Percentiles rank a stretch among this genome's conserved stretches.
These are phyloP conservation scores for Antigone vipio DNA, from an alignment of 2,113 vertebrate genomes.

Conservation along the genomic window DNA sequence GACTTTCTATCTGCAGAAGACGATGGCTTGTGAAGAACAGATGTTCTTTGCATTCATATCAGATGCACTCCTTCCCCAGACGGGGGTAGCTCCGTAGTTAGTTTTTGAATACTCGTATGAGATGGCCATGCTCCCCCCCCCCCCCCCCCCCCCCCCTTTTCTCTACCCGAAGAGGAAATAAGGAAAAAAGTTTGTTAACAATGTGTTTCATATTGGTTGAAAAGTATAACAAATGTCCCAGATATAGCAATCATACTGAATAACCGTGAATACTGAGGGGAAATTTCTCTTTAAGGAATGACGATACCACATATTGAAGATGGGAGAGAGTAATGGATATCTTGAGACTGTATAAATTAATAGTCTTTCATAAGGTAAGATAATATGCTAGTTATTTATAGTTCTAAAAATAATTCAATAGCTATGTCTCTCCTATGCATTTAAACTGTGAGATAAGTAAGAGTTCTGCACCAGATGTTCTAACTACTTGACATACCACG, in stretches of 20 bases:
- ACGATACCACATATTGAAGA: background rate
- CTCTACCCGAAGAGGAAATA: background rate
- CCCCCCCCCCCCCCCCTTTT: rapidly evolving
- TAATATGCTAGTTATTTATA: background rate
- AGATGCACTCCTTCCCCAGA: background rate
- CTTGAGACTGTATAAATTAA: background rate
- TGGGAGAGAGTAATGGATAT: background rate
- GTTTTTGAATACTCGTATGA: background rate
- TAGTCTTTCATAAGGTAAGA: background rate
- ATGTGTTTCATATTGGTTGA: background rate
- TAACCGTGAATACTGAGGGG: background rate
- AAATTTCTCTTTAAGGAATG: background rate
- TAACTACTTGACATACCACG: rapidly evolving
- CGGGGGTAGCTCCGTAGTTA: rapidly evolving
- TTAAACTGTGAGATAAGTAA: background rate
- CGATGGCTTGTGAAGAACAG: background rate
- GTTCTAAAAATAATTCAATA: background rate
- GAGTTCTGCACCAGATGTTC: background rate
- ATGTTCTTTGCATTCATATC: background rate
- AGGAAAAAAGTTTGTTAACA: background rate
- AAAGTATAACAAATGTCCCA: background rate
- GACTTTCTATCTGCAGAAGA: background rate
- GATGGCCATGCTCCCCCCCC: rapidly evolving
- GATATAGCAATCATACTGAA: background rate
- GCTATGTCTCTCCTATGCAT: background rate